Percentiles rank a stretch among this genome's conserved stretches.
Evolutionary conservation across 1,140 invertebrate genomes (phyloP).

Genomic region (Bombyx mandarina): DNA sequence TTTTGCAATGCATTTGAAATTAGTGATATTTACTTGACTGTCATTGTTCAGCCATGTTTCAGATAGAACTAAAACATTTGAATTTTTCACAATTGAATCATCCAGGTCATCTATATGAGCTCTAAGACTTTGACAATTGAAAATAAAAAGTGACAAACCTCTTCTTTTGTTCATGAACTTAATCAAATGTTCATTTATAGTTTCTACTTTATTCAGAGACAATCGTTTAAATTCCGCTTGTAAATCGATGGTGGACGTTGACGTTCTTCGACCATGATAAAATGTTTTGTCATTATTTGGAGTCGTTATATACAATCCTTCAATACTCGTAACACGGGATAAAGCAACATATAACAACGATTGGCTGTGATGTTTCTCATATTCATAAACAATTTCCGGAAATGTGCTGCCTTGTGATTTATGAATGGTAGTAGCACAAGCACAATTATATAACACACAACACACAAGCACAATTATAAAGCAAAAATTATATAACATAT

Average conservation of each 20-base stretch:
- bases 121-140: constrained; percentile 5
- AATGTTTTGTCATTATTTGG: constrained; percentile 4
- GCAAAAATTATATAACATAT: too few relatives aligned
- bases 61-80: constrained; percentile 3
- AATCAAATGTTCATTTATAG: constrained; percentile 2
- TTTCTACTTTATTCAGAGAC: constrained; percentile 3
- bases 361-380: too few relatives aligned
- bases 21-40: neutral
- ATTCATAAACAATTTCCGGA: too few relatives aligned
- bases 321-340: constrained; percentile 6
- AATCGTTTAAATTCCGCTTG: constrained; percentile 7
- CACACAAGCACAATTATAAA: too few relatives aligned
- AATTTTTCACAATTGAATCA: neutral
- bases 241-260: constrained; percentile 3
- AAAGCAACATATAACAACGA: constrained; percentile 8
- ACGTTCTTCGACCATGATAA: constrained; percentile 6
- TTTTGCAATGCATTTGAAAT: constrained; percentile 1
- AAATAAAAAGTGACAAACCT: neutral
- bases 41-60: constrained; percentile 5
- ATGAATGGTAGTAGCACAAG: constrained; percentile 4
- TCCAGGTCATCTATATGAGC: neutral
- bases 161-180: constrained; percentile 5
- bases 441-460: too few relatives aligned
- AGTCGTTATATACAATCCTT: constrained; percentile 7
- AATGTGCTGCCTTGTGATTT: constrained; percentile 4